Conservation (phyloP, 2,113 vertebrate genomes). For the Corythornis madagascariensis region DNA sequence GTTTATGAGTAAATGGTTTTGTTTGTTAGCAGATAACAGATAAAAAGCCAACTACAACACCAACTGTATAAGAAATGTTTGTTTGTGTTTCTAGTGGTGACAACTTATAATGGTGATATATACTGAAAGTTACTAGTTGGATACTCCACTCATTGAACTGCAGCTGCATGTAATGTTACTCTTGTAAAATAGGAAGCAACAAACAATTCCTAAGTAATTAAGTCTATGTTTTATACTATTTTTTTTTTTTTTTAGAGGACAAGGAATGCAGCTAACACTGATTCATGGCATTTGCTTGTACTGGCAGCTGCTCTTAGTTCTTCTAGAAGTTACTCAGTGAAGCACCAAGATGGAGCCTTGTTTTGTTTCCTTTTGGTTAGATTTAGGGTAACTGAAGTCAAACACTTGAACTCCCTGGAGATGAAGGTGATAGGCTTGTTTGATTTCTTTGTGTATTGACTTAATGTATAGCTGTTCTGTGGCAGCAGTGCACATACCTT, state of each 20-base stretch:
- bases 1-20: slow-evolving; percentile 13
- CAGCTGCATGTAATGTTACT: neutral
- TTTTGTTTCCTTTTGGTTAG: neutral
- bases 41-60: neutral
- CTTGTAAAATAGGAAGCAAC: neutral
- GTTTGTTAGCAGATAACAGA: neutral
- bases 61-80: neutral
- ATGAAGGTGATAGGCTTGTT: neutral
- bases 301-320: neutral
- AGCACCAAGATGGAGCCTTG: neutral
- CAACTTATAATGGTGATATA: neutral
- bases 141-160: neutral
- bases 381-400: neutral
- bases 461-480: neutral
- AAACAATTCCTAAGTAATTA: neutral
- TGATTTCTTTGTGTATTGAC: neutral
- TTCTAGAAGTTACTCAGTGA: neutral
- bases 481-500: neutral
- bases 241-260: neutral
- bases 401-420: neutral
- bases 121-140: neutral
- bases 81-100: slow-evolving; percentile 5
- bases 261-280: neutral
- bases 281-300: neutral
- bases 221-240: neutral